Conservation (phyloP, 2,888 invertebrate genomes). For the Punctoribates punctum region DNA sequence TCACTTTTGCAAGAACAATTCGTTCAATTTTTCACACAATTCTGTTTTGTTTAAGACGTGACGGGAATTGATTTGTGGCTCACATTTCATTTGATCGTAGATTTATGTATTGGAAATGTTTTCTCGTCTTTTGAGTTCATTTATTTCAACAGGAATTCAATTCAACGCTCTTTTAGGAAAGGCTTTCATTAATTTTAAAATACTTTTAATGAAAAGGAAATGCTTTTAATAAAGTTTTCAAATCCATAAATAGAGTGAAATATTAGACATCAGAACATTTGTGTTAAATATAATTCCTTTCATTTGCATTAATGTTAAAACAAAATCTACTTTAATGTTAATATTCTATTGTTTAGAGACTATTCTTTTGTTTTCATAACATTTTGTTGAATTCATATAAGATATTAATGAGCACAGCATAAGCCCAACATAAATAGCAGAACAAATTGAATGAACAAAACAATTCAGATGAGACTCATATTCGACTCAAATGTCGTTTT, state of each 20-base stretch:
- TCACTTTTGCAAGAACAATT: slow-evolving; percentile 30
- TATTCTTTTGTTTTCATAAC: slow-evolving; percentile 1
- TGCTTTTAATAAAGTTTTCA: not conserved
- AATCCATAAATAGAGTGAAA: not conserved
- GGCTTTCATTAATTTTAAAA: not conserved
- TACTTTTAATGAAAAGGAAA: slow-evolving; percentile 7
- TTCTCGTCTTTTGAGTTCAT: slow-evolving; percentile 3
- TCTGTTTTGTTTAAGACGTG: slow-evolving; percentile 10
- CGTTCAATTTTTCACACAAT: slow-evolving; percentile 3
- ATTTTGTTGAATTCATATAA: slow-evolving; percentile 17
- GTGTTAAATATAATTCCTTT: not conserved
- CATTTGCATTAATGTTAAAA: not conserved
- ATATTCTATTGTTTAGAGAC: slow-evolving; percentile 26
- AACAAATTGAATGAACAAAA: slow-evolving; percentile 18
- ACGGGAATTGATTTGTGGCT: slow-evolving; percentile 31
- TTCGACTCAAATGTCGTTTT: not conserved
- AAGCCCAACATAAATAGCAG: not conserved
- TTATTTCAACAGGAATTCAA: slow-evolving; percentile 19
- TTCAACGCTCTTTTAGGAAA: not conserved
- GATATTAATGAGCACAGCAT: slow-evolving; percentile 22
- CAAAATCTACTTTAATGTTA: slow-evolving; percentile 8
- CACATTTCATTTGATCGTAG: slow-evolving; percentile 1
- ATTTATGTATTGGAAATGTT: not conserved
- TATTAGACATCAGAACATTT: not conserved
- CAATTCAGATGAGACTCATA: slow-evolving; percentile 25